These are phyloP conservation scores for Osmerus eperlanus DNA, from an alignment of 2,113 vertebrate genomes.

Conservation along the genomic window DNA sequence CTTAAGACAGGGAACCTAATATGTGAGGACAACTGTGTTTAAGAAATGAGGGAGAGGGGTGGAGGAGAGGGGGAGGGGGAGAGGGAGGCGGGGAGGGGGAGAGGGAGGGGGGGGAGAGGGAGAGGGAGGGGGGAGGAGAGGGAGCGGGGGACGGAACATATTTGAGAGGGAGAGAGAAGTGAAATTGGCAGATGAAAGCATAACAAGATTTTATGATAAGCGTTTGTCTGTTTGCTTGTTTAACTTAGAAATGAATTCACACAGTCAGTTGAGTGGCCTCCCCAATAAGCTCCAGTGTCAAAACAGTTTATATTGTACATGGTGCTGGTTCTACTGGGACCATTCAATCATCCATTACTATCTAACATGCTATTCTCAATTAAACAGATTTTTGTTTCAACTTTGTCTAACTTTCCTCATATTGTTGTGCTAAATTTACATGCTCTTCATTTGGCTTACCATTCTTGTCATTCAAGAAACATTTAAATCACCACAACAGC, in stretches of 20 bases:
- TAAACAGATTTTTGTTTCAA: no score
- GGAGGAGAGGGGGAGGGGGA: conserved; percentile 24
- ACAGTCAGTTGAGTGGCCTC: conserved; percentile 1
- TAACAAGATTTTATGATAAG: conserved; percentile 9
- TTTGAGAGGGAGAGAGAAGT: conserved; percentile 23
- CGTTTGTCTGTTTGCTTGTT: conserved; percentile 41
- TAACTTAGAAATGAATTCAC: conserved; percentile 19
- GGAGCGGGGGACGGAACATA: background rate
- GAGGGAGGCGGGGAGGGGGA: background rate
- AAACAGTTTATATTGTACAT: background rate
- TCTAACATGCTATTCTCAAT: background rate
- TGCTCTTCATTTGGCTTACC: no score
- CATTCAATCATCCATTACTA: background rate
- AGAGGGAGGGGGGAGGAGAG: conserved; percentile 6
- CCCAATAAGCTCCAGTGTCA: background rate
- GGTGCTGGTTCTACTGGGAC: background rate
- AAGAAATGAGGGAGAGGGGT: conserved; percentile 31
- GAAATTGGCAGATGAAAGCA: conserved; percentile 33
- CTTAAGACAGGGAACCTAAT: conserved; percentile 64
- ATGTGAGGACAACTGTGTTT: conserved; percentile 69
- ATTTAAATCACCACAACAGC: no score
- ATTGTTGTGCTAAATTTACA: no score
- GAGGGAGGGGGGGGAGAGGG: conserved; percentile 23
- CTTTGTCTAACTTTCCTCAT: no score
- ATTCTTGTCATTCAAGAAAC: no score